Evolutionary conservation across 92 coral and sea anemone genomes (phyloP).

Genomic region (Phenganax stokvisi): DNA sequence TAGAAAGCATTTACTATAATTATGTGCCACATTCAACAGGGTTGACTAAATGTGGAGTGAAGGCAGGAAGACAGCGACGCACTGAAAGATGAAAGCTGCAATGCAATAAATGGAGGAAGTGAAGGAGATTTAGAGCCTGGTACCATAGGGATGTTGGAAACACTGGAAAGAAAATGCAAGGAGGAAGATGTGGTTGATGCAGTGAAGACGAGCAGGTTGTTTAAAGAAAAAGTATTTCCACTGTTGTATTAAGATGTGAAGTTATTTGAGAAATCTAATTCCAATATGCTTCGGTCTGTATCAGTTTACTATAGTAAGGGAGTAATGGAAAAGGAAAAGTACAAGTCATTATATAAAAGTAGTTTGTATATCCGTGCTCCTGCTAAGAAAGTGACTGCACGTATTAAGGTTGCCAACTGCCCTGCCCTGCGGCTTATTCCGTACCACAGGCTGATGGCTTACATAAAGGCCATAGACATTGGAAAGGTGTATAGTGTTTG

Average conservation of each 20-base stretch:
- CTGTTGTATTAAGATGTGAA: conserved; percentile 4
- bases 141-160: conserved; percentile 11
- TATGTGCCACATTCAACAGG: neutral
- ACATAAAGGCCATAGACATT: conserved; percentile 27
- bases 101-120: conserved; percentile 23
- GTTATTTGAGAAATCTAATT: conserved; percentile 7
- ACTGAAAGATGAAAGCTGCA: conserved; percentile 11
- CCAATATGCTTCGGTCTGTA: conserved; percentile 28
- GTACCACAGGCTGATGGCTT: conserved; percentile 31
- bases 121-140: conserved; percentile 1
- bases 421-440: conserved; percentile 28
- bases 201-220: conserved; percentile 23
- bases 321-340: conserved; percentile 30
- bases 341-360: conserved; percentile 17
- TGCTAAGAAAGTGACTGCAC: conserved; percentile 1
- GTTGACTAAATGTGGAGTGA: neutral
- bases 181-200: neutral
- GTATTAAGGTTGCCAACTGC: conserved; percentile 27
- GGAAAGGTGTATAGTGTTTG: conserved; percentile 33
- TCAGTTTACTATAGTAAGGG: conserved; percentile 22
- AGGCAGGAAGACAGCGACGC: conserved; percentile 16
- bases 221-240: conserved; percentile 12
- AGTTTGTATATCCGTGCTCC: conserved; percentile 1
- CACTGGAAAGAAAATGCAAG: neutral
- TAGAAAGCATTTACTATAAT: no score